Percentiles rank a stretch among this genome's conserved stretches.
phyloP scores from a whole-genome alignment of 2,797 vertebrate species.

The Miichthys miiuy region DNA sequence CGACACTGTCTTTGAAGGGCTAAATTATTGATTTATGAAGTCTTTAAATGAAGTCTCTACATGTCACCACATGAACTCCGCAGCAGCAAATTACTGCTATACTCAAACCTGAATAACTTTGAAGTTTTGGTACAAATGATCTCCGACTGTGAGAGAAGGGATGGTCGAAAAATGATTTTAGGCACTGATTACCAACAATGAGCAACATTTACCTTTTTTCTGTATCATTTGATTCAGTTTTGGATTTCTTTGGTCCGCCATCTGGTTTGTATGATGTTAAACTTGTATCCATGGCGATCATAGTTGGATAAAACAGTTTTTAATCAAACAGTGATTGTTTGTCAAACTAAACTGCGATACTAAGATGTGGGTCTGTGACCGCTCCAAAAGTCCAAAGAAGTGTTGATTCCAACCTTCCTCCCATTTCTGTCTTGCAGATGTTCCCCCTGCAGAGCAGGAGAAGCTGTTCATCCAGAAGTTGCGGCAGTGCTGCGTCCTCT shows the following conservation, averaged over 20 bases:
- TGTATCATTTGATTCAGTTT: background rate
- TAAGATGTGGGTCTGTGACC: background rate
- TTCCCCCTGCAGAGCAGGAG: conserved; percentile 96
- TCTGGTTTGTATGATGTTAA: background rate
- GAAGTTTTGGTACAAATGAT: background rate
- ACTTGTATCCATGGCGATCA: background rate
- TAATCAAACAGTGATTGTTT: background rate
- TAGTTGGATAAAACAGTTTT: background rate
- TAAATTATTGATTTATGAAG: conserved; percentile 50
- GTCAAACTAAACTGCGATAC: background rate
- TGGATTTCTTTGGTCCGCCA: background rate
- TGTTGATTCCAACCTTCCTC: background rate
- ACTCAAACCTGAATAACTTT: background rate
- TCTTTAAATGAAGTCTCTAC: conserved; percentile 24
- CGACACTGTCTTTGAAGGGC: conserved; percentile 37
- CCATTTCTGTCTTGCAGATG: conserved; percentile 84
- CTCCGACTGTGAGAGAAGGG: background rate
- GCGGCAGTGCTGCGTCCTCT: conserved; percentile 98
- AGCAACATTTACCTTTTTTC: background rate
- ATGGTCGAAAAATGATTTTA: background rate
- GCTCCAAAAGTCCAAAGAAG: background rate
- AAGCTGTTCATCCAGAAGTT: conserved; percentile 99
- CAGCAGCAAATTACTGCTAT: background rate
- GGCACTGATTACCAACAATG: background rate
- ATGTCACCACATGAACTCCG: conserved; percentile 16